A percentile compares a stretch with the other conserved stretches of the same genome.
Evolutionary conservation across 1,140 invertebrate genomes (phyloP).

Genomic region (Drosophila trapezifrons): DNA sequence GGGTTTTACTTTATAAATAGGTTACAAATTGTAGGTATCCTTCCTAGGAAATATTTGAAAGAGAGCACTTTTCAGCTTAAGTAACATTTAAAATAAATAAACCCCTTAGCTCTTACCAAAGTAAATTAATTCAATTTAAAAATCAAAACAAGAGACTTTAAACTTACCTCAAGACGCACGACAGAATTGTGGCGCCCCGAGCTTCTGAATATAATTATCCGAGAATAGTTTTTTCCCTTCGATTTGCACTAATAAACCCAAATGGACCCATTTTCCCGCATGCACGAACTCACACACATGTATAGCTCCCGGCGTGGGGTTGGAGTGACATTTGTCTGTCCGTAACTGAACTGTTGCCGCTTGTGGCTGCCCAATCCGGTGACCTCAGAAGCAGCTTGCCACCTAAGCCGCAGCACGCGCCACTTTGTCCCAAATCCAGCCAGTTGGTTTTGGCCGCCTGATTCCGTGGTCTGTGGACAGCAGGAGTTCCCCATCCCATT

Average conservation of each 20-base stretch:
- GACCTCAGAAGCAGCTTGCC: conserved; percentile 72
- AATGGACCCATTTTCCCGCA: conserved; percentile 42
- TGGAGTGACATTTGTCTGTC: conserved; percentile 65
- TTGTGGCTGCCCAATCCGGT: conserved; percentile 51
- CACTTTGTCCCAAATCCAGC: conserved; percentile 69
- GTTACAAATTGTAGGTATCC: neutral
- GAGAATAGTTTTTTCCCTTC: conserved; percentile 25
- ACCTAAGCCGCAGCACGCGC: conserved; percentile 78
- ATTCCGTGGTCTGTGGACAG: conserved; percentile 45
- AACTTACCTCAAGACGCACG: neutral
- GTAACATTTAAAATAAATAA: too few relatives aligned
- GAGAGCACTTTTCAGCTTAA: too few relatives aligned
- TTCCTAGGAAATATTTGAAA: too few relatives aligned
- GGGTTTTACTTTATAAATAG: neutral
- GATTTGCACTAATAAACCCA: conserved; percentile 47
- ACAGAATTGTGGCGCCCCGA: conserved; percentile 3
- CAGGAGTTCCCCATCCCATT: neutral
- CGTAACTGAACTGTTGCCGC: conserved; percentile 65
- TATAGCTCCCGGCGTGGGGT: conserved; percentile 6
- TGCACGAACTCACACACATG: conserved; percentile 31
- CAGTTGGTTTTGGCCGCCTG: conserved; percentile 65
- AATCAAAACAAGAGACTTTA: neutral
- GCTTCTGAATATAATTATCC: conserved; percentile 10
- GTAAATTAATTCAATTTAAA: conserved; percentile 11
- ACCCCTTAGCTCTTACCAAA: neutral